Base-by-base conservation (phyloP, 1,140 invertebrate species). In the Drosophila suzukii region DNA sequence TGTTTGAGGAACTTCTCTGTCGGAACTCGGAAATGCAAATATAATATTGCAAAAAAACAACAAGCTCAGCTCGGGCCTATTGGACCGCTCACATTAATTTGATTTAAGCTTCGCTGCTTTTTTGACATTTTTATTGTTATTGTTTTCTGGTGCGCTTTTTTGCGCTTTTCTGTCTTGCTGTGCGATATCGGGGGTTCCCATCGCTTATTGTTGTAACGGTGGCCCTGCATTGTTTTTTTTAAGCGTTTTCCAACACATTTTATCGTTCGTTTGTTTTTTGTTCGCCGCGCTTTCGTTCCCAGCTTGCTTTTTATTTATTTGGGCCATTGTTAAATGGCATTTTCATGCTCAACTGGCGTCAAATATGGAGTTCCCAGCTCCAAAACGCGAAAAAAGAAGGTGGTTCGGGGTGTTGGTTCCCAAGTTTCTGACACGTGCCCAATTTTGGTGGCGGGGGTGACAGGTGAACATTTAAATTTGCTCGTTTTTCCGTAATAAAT, bases 301-400 rank as follows among this genome's bases (percentile, higher is more conserved):
- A 65, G 44, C 47, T 66, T 88, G 73, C 44, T 73, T 79, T 81
- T 89, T 76, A 88, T 89, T 89, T 88, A 89, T 88, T 80, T 80
- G 72, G 53, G 71, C 75, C 79, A 77, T 82, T 83, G 84, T 89
- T 88, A 88, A 88, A 88, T 89, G 84, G 79, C 84, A 88, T 83
- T 88, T 88, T 88, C 83, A 88, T 88, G 83, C 83, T 86, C 68
- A 86, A 86, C 84, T 88, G 83, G 84, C 79, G 83, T 88, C 83
- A 88, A 89, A 88, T 86, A 88, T 86, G 83, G 78, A 68, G 75
- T 50, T 71, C 44, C 67, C 67, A 47, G 27, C 34, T 39, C 65
- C 49, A 38, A 47, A 17, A 34, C 36, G 11, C 5, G 34, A 34
- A 6, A 53, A 15, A 15, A 41, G n/a, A 6, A 4, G 57, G 43